Evolutionary conservation across 2,797 vertebrate species (phyloP).

Genomic region (Fundulus diaphanus): DNA sequence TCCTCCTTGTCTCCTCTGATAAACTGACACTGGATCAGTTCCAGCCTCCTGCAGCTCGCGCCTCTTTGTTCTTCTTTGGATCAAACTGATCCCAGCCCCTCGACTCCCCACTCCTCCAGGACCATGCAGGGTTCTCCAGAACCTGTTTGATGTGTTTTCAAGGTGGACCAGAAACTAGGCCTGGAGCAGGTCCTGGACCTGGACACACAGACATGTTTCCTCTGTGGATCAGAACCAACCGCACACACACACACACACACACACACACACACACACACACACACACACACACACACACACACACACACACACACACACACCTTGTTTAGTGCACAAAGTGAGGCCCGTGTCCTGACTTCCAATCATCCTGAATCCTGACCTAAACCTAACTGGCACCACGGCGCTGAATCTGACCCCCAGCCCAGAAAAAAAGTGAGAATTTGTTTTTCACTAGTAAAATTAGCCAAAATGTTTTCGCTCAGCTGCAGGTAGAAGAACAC

Average conservation of each 20-base stretch:
- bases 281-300: not conserved
- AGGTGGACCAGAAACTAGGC: constrained; percentile 19
- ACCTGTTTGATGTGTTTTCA: constrained; percentile 52
- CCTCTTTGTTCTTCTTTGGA: constrained; percentile 38
- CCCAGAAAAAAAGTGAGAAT: too few relatives aligned
- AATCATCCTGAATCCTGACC: too few relatives aligned
- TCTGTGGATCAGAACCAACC: not conserved
- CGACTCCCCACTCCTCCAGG: constrained; percentile 29
- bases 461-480: too few relatives aligned
- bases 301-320: too few relatives aligned
- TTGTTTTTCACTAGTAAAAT: too few relatives aligned
- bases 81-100: constrained; percentile 34
- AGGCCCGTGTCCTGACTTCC: too few relatives aligned
- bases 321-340: too few relatives aligned
- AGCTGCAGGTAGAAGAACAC: too few relatives aligned
- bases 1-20: constrained; percentile 23
- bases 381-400: too few relatives aligned
- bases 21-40: constrained; percentile 40
- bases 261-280: not conserved
- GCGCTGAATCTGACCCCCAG: too few relatives aligned
- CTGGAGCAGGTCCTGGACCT: not conserved
- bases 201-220: not conserved
- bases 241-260: not conserved
- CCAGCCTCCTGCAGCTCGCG: constrained; percentile 24
- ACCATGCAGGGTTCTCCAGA: constrained; percentile 38